A percentile compares a stretch with the other conserved stretches of the same genome.
phyloP scores from a whole-genome alignment of 2,888 invertebrate species.

The Drosophila silvestris region DNA sequence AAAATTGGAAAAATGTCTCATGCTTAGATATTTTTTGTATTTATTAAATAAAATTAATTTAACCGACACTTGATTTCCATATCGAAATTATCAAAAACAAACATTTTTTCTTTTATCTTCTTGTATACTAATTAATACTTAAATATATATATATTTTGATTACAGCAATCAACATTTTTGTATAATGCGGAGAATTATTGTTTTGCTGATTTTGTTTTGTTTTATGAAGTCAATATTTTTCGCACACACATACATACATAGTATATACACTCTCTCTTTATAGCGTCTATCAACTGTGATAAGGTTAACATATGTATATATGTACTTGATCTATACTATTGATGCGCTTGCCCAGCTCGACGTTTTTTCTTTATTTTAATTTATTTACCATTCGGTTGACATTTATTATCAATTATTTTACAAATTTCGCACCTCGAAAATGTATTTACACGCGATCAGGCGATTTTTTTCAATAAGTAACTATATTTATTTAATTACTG shows the following conservation, averaged over 20 bases:
- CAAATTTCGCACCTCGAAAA: constrained; percentile 63
- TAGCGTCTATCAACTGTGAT: constrained; percentile 40
- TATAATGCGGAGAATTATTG: constrained; percentile 39
- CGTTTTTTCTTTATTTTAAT: constrained; percentile 6
- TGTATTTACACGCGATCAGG: constrained; percentile 71
- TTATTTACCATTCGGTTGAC: constrained; percentile 44
- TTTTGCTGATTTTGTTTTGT: constrained; percentile 3
- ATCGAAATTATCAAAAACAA: constrained; percentile 66
- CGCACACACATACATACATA: constrained; percentile 10
- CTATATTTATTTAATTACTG: constrained; percentile 32
- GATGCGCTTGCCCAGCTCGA: constrained; percentile 28
- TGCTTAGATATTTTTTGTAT: constrained; percentile 30
- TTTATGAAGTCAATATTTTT: constrained; percentile 27
- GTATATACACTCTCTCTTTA: constrained; percentile 27
- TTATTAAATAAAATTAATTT: constrained; percentile 67
- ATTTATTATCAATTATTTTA: constrained; percentile 69
- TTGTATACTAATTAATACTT: constrained; percentile 59
- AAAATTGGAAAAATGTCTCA: not conserved
- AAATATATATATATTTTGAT: constrained; percentile 54
- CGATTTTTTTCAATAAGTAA: constrained; percentile 55
- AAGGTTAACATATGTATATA: constrained; percentile 29
- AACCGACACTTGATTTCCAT: constrained; percentile 65
- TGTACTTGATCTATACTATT: constrained; percentile 28
- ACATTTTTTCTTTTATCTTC: constrained; percentile 36
- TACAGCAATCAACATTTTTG: constrained; percentile 59